These are phyloP conservation scores for Corvus hawaiiensis DNA, from an alignment of 2,113 vertebrate genomes.

Conservation along the genomic window DNA sequence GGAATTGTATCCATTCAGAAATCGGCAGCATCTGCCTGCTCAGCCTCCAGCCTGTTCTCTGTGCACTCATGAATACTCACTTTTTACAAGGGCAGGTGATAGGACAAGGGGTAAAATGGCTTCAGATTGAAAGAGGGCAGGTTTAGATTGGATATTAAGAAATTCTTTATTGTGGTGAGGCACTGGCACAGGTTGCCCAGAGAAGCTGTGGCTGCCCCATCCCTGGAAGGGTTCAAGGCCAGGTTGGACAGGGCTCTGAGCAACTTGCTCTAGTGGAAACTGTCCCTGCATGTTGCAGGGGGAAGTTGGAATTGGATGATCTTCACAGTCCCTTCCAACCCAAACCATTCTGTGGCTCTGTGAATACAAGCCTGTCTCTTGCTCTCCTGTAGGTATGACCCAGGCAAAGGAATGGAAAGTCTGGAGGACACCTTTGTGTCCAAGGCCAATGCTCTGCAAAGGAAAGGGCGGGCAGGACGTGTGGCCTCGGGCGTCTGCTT, in stretches of 20 bases:
- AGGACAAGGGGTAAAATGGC: neutral
- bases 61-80: neutral
- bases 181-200: neutral
- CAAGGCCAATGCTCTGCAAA: slow-evolving; percentile 90
- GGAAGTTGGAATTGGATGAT: neutral
- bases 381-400: slow-evolving; percentile 81
- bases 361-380: neutral
- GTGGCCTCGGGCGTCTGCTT: slow-evolving; percentile 94
- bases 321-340: neutral
- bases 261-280: neutral
- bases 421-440: slow-evolving; percentile 94
- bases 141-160: neutral
- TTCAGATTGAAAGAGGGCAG: neutral
- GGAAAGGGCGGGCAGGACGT: slow-evolving; percentile 91
- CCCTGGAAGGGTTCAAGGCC: neutral
- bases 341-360: neutral
- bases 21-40: neutral
- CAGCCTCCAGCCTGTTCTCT: neutral
- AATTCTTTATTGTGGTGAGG: neutral
- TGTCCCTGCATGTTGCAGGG: neutral
- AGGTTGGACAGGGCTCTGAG: neutral
- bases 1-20: neutral
- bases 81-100: neutral
- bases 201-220: neutral
- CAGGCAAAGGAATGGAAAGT: slow-evolving; percentile 96